Percentiles rank a stretch among this genome's conserved stretches.
Conservation (phyloP, 2,888 invertebrate species). For the Gisinianus flammeolus region DNA sequence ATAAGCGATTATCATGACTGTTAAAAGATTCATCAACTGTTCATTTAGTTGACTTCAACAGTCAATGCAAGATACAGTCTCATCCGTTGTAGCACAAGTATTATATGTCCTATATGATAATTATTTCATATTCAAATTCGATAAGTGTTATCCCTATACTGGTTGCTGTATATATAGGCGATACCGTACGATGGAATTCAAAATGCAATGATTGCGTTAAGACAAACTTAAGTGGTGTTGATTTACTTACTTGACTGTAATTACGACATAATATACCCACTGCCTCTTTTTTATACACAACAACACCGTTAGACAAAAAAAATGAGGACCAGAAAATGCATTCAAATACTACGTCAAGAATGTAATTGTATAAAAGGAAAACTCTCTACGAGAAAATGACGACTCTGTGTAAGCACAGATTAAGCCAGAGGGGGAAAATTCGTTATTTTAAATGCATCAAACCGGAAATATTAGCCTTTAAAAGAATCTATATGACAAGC, state of each 20-base stretch:
- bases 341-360: not conserved
- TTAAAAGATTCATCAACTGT: no score
- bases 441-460: conserved; percentile 10
- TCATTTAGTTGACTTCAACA: no score
- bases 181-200: not conserved
- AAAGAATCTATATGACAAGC: conserved; percentile 4
- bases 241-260: not conserved
- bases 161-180: no score
- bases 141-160: no score
- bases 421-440: conserved; percentile 13
- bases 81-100: no score
- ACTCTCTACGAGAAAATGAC: not conserved
- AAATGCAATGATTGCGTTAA: not conserved
- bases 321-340: conserved; percentile 10
- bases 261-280: not conserved
- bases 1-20: not conserved
- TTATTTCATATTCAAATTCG: no score
- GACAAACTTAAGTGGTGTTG: conserved; percentile 9
- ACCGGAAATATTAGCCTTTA: conserved; percentile 19
- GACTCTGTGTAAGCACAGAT: not conserved
- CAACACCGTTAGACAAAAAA: conserved; percentile 7
- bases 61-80: no score
- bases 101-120: no score
- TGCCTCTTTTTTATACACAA: not conserved
- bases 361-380: not conserved